These are phyloP conservation scores for Scyliorhinus canicula DNA, from an alignment of 2,797 vertebrate species.

Conservation along the genomic window DNA sequence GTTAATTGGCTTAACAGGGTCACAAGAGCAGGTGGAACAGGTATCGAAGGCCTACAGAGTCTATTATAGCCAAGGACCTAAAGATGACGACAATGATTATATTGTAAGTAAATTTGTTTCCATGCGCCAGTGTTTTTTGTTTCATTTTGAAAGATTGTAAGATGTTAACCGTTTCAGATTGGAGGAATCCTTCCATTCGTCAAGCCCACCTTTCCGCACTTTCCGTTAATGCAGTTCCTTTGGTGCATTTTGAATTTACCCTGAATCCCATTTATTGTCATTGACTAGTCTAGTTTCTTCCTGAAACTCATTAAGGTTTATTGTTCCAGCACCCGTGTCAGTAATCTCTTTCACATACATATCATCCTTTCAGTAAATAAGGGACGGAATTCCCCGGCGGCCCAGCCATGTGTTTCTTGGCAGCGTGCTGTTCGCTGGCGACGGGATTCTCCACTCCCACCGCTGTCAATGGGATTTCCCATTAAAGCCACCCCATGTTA, in stretches of 20 bases:
- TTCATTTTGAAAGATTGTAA: neutral
- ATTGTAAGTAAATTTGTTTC: slow-evolving; percentile 71
- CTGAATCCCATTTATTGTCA: neutral
- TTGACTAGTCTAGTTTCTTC: neutral
- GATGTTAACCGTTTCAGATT: neutral
- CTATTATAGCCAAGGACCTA: slow-evolving; percentile 89
- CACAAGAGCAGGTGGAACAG: slow-evolving; percentile 64
- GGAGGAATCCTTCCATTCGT: neutral
- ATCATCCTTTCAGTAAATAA: neutral
- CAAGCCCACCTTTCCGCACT: neutral
- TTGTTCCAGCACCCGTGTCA: neutral
- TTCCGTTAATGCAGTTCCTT: too few relatives aligned
- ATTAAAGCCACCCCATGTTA: too few relatives aligned
- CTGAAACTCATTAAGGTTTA: neutral
- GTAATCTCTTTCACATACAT: neutral
- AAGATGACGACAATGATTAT: slow-evolving; percentile 91
- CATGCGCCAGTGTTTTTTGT: neutral
- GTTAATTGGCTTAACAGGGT: slow-evolving; percentile 83
- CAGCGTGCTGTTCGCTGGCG: too few relatives aligned
- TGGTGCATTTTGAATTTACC: neutral
- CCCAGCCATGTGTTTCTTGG: too few relatives aligned
- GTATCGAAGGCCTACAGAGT: slow-evolving; percentile 83
- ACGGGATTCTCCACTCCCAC: too few relatives aligned
- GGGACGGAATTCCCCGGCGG: too few relatives aligned
- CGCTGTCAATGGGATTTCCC: too few relatives aligned